Evolutionary conservation across 2,888 invertebrate species (phyloP).

Genomic region (Fissipunctia ypsillon): DNA sequence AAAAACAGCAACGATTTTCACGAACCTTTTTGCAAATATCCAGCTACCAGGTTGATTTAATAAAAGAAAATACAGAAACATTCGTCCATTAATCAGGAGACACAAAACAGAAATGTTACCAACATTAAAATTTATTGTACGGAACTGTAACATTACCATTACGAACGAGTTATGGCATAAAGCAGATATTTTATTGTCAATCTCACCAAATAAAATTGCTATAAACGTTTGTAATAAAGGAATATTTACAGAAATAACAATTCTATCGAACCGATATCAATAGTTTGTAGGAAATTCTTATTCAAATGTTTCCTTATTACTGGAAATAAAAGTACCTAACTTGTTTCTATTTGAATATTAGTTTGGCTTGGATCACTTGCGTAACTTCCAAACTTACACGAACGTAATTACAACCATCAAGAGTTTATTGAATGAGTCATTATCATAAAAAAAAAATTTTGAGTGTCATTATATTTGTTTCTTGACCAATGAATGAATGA

Average conservation of each 20-base stretch:
- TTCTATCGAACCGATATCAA: slow-evolving; percentile 39
- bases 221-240: slow-evolving; percentile 63
- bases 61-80: slow-evolving; percentile 57
- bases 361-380: background rate
- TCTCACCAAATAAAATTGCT: slow-evolving; percentile 70
- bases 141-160: slow-evolving; percentile 67
- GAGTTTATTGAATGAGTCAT: slow-evolving; percentile 21
- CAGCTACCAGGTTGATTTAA: slow-evolving; percentile 39
- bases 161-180: slow-evolving; percentile 70
- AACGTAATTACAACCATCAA: background rate
- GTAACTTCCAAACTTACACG: slow-evolving; percentile 3
- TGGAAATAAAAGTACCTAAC: slow-evolving; percentile 42
- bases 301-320: slow-evolving; percentile 53
- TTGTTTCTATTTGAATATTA: slow-evolving; percentile 40
- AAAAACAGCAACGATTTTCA: slow-evolving; percentile 21
- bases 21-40: slow-evolving; percentile 39
- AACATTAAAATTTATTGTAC: slow-evolving; percentile 66
- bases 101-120: slow-evolving; percentile 63
- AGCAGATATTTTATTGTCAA: slow-evolving; percentile 74
- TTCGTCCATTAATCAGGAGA: slow-evolving; percentile 63
- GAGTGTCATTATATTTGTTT: slow-evolving; percentile 10
- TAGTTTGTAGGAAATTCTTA: slow-evolving; percentile 54
- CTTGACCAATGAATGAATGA: slow-evolving; percentile 13
- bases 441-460: background rate
- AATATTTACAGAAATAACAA: slow-evolving; percentile 58